Conservation (phyloP, 2,113 vertebrate species). For the Crotalus viridis region DNA sequence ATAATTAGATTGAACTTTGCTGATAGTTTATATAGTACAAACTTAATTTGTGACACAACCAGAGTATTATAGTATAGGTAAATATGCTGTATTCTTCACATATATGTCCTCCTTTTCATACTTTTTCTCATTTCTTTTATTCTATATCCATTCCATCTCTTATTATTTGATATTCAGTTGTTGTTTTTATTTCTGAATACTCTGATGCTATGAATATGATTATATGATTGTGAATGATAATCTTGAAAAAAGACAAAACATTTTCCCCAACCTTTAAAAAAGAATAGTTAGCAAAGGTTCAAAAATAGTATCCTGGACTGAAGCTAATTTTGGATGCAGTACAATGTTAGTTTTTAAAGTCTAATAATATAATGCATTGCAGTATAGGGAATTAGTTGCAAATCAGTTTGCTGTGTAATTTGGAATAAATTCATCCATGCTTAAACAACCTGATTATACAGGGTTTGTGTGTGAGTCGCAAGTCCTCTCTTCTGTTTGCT, state of each 20-base stretch:
- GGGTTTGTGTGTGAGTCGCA: not conserved
- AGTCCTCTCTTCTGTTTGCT: not conserved
- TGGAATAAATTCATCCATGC: not conserved
- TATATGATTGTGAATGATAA: not conserved
- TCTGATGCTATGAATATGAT: not conserved
- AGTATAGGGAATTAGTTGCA: not conserved
- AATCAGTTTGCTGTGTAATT: not conserved
- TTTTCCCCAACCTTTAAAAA: not conserved
- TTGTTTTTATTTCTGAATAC: not conserved
- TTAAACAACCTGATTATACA: not conserved
- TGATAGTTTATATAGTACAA: not conserved
- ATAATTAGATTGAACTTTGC: not conserved
- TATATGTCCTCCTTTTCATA: not conserved
- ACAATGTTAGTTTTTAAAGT: not conserved
- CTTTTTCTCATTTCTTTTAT: not conserved
- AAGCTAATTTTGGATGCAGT: not conserved
- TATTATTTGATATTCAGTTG: not conserved
- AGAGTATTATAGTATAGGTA: not conserved
- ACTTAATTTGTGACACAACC: not conserved
- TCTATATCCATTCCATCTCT: not conserved
- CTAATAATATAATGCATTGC: not conserved
- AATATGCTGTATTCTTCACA: not conserved
- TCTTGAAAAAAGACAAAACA: not conserved
- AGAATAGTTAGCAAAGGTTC: not conserved
- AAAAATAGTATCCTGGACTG: not conserved